A percentile compares a stretch with the other conserved stretches of the same genome.
These are phyloP conservation scores for Scolopax rusticola DNA, from an alignment of 2,797 vertebrate species.

Conservation along the genomic window DNA sequence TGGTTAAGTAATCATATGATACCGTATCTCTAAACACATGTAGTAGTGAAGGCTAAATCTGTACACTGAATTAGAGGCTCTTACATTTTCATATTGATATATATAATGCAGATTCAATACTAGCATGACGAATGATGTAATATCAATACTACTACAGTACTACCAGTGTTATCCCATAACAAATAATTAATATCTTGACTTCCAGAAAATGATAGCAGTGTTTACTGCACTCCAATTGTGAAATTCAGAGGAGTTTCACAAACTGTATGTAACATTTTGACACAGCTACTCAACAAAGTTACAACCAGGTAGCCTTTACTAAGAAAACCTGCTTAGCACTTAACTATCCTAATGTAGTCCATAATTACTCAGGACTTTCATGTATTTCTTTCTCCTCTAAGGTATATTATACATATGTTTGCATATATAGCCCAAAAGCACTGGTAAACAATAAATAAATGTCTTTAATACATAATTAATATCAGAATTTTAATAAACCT, in stretches of 20 bases:
- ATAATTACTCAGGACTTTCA: not conserved
- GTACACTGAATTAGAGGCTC: not conserved
- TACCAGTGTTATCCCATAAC: not conserved
- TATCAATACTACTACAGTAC: not conserved
- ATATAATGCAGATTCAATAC: not conserved
- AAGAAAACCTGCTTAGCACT: not conserved
- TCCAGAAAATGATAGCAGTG: not conserved
- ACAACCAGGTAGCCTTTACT: not conserved
- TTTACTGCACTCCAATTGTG: not conserved
- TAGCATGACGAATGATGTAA: not conserved
- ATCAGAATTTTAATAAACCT: not conserved
- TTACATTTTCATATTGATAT: not conserved
- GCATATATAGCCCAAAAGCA: not conserved
- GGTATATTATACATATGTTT: not conserved
- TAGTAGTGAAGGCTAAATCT: not conserved
- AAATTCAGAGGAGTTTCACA: not conserved
- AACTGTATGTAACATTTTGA: not conserved
- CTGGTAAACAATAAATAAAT: not conserved
- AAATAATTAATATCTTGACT: not conserved
- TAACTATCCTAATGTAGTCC: not conserved
- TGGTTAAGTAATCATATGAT: not conserved
- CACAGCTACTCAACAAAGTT: not conserved
- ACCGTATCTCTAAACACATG: not conserved
- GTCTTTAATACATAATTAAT: not conserved
- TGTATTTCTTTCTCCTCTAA: not conserved